Evolutionary conservation across 2,113 vertebrate genomes (phyloP).

Genomic region (Sinocyclocheilus anshuiensis): DNA sequence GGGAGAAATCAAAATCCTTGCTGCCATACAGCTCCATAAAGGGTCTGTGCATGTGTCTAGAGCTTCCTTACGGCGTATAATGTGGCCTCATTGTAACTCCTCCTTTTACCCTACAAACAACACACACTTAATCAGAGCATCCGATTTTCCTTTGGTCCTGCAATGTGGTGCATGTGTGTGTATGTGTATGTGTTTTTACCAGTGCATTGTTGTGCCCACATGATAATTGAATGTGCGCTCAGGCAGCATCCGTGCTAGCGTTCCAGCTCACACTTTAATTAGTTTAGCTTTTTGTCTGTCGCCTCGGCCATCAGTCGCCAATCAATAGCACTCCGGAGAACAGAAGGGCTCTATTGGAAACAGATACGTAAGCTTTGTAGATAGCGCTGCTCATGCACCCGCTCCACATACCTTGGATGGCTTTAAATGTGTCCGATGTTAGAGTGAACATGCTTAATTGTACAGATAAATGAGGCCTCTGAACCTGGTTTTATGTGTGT

Average conservation of each 20-base stretch:
- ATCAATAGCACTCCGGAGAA: slow-evolving; percentile 68
- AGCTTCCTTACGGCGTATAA: not conserved
- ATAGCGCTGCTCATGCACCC: slow-evolving; percentile 28
- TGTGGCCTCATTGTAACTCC: not conserved
- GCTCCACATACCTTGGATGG: slow-evolving; percentile 47
- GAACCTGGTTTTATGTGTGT: slow-evolving; percentile 20
- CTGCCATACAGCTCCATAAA: slow-evolving; percentile 37
- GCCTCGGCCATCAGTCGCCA: slow-evolving; percentile 66
- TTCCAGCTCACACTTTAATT: slow-evolving; percentile 73
- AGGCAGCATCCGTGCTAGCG: slow-evolving; percentile 61
- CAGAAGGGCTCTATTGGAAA: slow-evolving; percentile 67
- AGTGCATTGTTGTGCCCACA: slow-evolving; percentile 50
- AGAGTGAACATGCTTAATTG: slow-evolving; percentile 60
- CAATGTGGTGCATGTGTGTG: not conserved
- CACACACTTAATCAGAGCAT: slow-evolving; percentile 49
- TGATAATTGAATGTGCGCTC: slow-evolving; percentile 67
- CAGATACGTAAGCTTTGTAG: slow-evolving; percentile 61
- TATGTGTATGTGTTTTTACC: slow-evolving; percentile 7
- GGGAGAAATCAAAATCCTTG: slow-evolving; percentile 36
- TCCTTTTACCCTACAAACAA: slow-evolving; percentile 9
- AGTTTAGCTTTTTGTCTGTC: slow-evolving; percentile 66
- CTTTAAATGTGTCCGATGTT: slow-evolving; percentile 57
- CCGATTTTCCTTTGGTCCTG: not conserved
- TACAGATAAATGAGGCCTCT: slow-evolving; percentile 60
- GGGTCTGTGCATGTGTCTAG: not conserved